Evolutionary conservation across 2,113 vertebrate genomes (phyloP), one percentile per base, ranked within the genome.

Genomic region (Leucopsar rothschildi): DNA sequence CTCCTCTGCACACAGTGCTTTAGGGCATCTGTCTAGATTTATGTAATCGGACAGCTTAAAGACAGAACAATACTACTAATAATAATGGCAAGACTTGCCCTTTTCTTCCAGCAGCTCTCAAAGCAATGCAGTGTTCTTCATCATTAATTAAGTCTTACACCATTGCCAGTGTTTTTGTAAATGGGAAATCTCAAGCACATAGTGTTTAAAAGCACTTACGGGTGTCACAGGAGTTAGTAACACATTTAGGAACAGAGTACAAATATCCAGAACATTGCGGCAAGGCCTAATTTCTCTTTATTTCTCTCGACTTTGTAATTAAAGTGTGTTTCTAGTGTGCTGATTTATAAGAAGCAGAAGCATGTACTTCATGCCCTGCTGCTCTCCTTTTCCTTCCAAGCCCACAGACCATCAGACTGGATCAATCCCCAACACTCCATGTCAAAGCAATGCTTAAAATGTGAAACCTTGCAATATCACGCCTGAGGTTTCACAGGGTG

Each of bases 21-120:
- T 60, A 66, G 72, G 91, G 86, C 93, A 89, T 77, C 80, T 79
- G 59, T 81, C 69, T 63, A 23, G 70, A 94, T 97, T 88, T 92
- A 93, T 95, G 45, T 20, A 78, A 68, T 42, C 86, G 59, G 91
- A 96, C 87, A 92, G 29, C 4, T 76, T 47, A 82, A 96, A 94
- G 77, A 87, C 15, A 27, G 73, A 92, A 63, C n/a, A 69, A 78
- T 37, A 75, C 37, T 29, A 68, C 2, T 42, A 75, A 24, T 59
- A 57, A 61, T n/a, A 52, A 75, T 31, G 55, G 61, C 35, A 65
- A 87, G 45, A 45, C 44, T 63, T 73, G 57, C 28, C 33, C 11
- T 57, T 76, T 84, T 53, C 64, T 66, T 21, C 68, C 79, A 66
- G 63, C 57, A 86, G 61, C 55, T 82, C 83, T 82, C 83, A 77